phyloP scores from a whole-genome alignment of 2,797 vertebrate genomes.

The Dendrocincla tyrannina region DNA sequence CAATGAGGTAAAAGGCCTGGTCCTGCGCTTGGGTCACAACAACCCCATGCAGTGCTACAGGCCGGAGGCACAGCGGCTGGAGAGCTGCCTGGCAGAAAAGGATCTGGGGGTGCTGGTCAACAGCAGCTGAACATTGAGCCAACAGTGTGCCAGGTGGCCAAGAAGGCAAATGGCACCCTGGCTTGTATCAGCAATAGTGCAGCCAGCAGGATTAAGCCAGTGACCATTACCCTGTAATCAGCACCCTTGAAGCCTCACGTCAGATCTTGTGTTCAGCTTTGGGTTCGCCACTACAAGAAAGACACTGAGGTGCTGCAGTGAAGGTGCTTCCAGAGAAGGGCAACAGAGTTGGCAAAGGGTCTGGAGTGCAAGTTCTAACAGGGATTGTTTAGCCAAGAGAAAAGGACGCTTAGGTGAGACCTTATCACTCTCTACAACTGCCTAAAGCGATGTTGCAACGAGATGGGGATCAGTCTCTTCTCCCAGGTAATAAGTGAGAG shows the following conservation, averaged over 20 bases:
- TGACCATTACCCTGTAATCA: fast-evolving
- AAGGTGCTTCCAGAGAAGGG: not conserved
- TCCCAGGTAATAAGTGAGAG: not conserved
- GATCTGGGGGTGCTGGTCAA: fast-evolving
- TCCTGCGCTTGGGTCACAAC: not conserved
- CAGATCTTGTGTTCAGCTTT: not conserved
- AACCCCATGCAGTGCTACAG: fast-evolving
- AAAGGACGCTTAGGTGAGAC: not conserved
- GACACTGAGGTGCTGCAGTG: not conserved
- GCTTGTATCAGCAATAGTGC: not conserved
- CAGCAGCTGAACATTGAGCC: not conserved
- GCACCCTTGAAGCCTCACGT: not conserved
- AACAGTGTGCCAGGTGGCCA: not conserved
- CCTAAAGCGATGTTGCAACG: not conserved
- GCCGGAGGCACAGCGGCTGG: not conserved
- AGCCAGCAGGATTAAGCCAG: not conserved
- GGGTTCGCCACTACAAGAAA: not conserved
- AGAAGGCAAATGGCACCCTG: not conserved
- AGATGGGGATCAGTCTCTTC: not conserved
- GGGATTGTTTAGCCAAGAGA: not conserved
- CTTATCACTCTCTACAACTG: not conserved
- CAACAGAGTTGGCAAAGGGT: not conserved
- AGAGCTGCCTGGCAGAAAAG: fast-evolving
- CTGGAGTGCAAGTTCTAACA: not conserved
- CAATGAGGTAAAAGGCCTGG: fast-evolving